Evolutionary conservation across 1,140 invertebrate species (phyloP).

Genomic region (Penaeus chinensis): DNA sequence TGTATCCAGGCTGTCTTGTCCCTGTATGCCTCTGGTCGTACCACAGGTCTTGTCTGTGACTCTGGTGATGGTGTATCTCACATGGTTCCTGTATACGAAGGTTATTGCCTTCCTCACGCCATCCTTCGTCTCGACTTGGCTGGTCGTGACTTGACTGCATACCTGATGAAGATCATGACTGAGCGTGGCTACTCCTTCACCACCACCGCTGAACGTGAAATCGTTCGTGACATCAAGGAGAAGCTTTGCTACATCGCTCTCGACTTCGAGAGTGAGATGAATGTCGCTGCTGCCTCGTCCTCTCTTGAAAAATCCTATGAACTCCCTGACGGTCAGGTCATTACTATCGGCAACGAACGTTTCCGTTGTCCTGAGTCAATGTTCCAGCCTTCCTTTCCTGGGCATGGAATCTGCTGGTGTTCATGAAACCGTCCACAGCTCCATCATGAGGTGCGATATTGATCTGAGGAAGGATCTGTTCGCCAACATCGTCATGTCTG

Average conservation of each 20-base stretch:
- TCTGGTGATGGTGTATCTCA: too few relatives aligned
- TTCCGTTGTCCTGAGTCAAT: not conserved
- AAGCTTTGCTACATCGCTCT: constrained; percentile 51
- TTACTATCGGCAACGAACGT: constrained; percentile 24
- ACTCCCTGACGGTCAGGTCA: constrained; percentile 46
- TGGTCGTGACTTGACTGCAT: constrained; percentile 81
- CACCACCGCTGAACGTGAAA: constrained; percentile 69
- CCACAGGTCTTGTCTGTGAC: too few relatives aligned
- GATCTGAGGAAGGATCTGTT: constrained; percentile 5
- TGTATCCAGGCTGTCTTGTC: too few relatives aligned
- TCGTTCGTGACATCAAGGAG: constrained; percentile 88
- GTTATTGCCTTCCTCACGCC: too few relatives aligned
- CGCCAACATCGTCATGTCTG: constrained; percentile 68
- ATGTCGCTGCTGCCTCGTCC: constrained; percentile 42
- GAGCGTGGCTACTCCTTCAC: constrained; percentile 68
- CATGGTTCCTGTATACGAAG: too few relatives aligned
- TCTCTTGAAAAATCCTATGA: constrained; percentile 50
- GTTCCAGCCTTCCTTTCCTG: not conserved
- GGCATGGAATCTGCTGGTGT: constrained; percentile 11
- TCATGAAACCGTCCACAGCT: constrained; percentile 12
- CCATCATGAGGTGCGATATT: constrained; percentile 13
- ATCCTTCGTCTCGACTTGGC: too few relatives aligned
- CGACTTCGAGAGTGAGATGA: constrained; percentile 51
- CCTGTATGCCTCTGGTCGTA: too few relatives aligned
- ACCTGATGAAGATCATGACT: constrained; percentile 72